Evolutionary conservation across 2,113 vertebrate genomes (phyloP).

Genomic region (Danionella cerebrum): DNA sequence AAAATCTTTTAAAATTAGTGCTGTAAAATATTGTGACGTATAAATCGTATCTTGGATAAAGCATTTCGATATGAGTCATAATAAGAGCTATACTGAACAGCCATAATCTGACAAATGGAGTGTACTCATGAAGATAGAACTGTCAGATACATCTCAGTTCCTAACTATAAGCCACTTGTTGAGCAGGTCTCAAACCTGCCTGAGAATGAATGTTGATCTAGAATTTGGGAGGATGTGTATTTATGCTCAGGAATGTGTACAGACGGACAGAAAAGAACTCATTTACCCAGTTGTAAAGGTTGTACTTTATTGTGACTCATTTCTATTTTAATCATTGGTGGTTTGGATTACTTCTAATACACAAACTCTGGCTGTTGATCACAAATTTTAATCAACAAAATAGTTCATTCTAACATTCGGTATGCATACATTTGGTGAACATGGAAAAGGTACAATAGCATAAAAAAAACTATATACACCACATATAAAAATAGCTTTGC

Average conservation of each 20-base stretch:
- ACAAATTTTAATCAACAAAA: slow-evolving; percentile 53
- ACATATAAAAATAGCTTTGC: slow-evolving; percentile 40
- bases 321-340: slow-evolving; percentile 23
- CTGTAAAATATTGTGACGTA: too few species aligned
- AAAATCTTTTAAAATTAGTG: too few species aligned
- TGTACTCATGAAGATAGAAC: too few species aligned
- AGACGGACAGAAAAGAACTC: not conserved
- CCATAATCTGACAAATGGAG: too few species aligned
- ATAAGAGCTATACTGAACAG: too few species aligned
- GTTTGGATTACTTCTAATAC: slow-evolving; percentile 37
- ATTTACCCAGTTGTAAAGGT: slow-evolving; percentile 26
- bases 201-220: not conserved
- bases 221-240: not conserved
- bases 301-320: slow-evolving; percentile 48
- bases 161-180: too few species aligned
- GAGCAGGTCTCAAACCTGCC: not conserved
- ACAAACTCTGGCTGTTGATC: slow-evolving; percentile 42
- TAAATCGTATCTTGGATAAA: too few species aligned
- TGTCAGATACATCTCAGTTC: too few species aligned
- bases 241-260: not conserved
- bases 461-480: slow-evolving; percentile 55
- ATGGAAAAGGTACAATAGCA: slow-evolving; percentile 46
- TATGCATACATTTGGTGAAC: slow-evolving; percentile 50
- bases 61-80: too few species aligned
- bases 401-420: slow-evolving; percentile 56